Evolutionary conservation across 2,888 invertebrate genomes (phyloP).

Genomic region (Tetranychus truncatus): DNA sequence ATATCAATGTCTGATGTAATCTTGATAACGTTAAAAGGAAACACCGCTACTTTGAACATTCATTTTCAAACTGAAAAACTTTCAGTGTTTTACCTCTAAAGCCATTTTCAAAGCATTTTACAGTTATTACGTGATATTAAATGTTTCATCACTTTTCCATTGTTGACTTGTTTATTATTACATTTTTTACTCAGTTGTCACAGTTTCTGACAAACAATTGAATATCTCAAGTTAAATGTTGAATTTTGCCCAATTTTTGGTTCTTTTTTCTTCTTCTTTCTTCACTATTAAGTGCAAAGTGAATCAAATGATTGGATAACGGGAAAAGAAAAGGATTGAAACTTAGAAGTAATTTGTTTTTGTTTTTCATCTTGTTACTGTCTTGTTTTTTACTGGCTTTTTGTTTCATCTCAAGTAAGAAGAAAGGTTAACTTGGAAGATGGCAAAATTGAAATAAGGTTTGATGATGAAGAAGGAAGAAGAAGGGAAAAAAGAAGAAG

Average conservation of each 20-base stretch:
- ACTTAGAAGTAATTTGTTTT: not conserved
- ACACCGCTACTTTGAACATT: too few species aligned
- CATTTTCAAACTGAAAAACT: too few species aligned
- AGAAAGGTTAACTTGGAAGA: not conserved
- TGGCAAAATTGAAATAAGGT: not conserved
- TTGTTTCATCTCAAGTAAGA: not conserved
- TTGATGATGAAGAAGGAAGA: not conserved
- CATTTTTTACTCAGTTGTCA: not conserved
- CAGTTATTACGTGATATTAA: too few species aligned
- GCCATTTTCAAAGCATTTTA: too few species aligned
- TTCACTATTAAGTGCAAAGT: not conserved
- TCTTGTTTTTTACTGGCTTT: too few species aligned
- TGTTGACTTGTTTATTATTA: not conserved
- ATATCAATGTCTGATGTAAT: too few species aligned
- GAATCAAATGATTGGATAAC: not conserved
- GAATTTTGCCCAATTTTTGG: too few species aligned
- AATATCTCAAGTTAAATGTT: not conserved
- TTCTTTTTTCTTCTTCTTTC: too few species aligned
- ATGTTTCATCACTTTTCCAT: not conserved
- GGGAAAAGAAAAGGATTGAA: not conserved
- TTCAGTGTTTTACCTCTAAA: too few species aligned
- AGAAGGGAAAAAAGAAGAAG: not conserved
- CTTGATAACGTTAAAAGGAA: too few species aligned
- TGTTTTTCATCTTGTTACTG: too few species aligned
- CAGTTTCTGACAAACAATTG: not conserved